These are phyloP conservation scores for Furcifer pardalis DNA, from an alignment of 2,797 vertebrate genomes.

Conservation along the genomic window DNA sequence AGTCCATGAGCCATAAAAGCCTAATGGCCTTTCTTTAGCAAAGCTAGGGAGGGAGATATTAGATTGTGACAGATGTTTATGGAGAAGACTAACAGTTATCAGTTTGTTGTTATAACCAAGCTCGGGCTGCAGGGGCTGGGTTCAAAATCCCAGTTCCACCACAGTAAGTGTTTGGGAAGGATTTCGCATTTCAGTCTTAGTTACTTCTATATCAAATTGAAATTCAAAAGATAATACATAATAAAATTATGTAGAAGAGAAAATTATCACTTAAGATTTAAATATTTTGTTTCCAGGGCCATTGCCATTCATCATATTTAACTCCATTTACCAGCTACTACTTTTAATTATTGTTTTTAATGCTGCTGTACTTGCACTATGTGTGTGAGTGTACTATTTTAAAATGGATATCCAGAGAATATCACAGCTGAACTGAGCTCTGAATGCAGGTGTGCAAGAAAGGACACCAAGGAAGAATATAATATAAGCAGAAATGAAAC, in stretches of 20 bases:
- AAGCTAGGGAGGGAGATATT: not conserved
- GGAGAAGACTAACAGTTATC: not conserved
- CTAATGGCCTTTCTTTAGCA: conserved; percentile 8
- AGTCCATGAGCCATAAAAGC: conserved; percentile 32
- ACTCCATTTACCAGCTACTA: not conserved
- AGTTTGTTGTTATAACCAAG: not conserved
- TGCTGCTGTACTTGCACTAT: not conserved
- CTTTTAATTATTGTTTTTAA: not conserved
- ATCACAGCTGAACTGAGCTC: not conserved
- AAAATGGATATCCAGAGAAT: too few relatives aligned
- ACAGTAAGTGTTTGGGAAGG: not conserved
- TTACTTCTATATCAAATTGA: not conserved
- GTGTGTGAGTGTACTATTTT: too few relatives aligned
- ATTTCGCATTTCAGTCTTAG: not conserved
- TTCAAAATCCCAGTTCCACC: not conserved
- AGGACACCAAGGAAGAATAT: not conserved
- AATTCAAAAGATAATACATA: not conserved
- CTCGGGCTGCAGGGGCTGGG: not conserved
- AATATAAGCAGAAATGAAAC: too few relatives aligned
- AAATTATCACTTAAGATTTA: not conserved
- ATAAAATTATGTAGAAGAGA: not conserved
- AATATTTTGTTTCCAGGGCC: not conserved
- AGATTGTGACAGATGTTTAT: conserved; percentile 11
- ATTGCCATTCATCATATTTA: not conserved
- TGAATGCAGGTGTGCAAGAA: not conserved